Percentiles rank a stretch among this genome's conserved stretches.
Evolutionary conservation across 2,888 invertebrate genomes (phyloP).

Genomic region (Pollenia angustigena): DNA sequence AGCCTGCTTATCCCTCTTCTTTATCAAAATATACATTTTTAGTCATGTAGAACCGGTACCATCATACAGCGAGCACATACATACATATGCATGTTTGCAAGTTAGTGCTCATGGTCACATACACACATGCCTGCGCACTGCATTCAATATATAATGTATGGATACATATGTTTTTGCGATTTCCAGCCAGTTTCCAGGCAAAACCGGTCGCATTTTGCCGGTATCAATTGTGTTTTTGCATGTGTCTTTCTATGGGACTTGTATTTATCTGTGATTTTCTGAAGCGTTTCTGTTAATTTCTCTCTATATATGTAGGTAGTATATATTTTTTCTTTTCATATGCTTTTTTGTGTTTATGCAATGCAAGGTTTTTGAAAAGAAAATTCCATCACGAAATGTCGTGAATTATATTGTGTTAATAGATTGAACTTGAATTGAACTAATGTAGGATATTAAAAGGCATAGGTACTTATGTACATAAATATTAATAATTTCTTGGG

Average conservation of each 20-base stretch:
- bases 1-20: background rate
- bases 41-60: constrained; percentile 52
- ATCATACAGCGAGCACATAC: constrained; percentile 20
- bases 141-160: constrained; percentile 12
- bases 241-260: constrained; percentile 8
- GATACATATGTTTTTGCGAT: constrained; percentile 30
- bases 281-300: constrained; percentile 40
- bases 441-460: background rate
- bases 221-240: constrained; percentile 53
- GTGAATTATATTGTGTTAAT: constrained; percentile 46
- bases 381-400: constrained; percentile 52
- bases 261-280: constrained; percentile 27
- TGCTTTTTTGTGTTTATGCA: constrained; percentile 41
- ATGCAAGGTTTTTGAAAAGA: background rate
- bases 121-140: constrained; percentile 38
- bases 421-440: constrained; percentile 59
- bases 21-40: constrained; percentile 43
- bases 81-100: constrained; percentile 34
- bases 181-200: constrained; percentile 58
- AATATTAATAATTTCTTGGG: background rate
- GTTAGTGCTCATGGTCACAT: constrained; percentile 34
- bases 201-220: constrained; percentile 72
- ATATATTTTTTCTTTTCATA: constrained; percentile 6
- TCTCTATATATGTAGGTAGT: constrained; percentile 10
- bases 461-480: background rate